Percentiles rank a stretch among this genome's conserved stretches.
Conservation (phyloP, 2,888 invertebrate genomes). For the Steromphala cineraria region DNA sequence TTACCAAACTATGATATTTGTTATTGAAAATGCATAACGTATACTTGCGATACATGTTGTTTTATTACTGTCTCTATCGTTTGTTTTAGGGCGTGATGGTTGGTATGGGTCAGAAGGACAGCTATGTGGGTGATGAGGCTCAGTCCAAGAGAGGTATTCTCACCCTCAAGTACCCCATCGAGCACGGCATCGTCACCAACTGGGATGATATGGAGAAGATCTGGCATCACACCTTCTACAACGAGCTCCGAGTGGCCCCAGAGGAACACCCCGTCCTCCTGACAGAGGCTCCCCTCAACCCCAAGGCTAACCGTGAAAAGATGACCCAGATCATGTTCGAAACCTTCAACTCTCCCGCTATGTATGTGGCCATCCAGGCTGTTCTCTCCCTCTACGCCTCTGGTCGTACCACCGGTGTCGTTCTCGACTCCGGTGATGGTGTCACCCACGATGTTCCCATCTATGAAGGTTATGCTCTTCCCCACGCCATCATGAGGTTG, state of each 20-base stretch:
- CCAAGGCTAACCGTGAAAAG: constrained; percentile 90
- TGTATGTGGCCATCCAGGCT: constrained; percentile 96
- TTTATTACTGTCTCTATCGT: too few species aligned
- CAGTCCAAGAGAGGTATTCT: constrained; percentile 71
- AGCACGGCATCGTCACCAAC: constrained; percentile 72
- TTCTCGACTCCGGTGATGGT: constrained; percentile 95
- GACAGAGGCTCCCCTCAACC: constrained; percentile 91
- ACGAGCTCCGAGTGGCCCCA: constrained; percentile 76
- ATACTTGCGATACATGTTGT: too few species aligned
- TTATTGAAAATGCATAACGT: too few species aligned
- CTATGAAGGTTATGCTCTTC: constrained; percentile 63
- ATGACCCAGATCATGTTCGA: constrained; percentile 81
- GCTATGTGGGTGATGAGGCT: constrained; percentile 70
- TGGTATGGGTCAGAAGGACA: constrained; percentile 69
- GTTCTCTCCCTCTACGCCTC: constrained; percentile 96
- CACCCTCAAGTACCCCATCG: constrained; percentile 71
- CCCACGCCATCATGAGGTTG: constrained; percentile 60
- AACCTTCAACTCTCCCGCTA: constrained; percentile 94
- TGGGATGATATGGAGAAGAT: constrained; percentile 75
- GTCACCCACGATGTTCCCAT: constrained; percentile 94
- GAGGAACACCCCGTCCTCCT: constrained; percentile 91
- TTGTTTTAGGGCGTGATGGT: constrained; percentile 50
- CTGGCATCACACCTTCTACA: constrained; percentile 74
- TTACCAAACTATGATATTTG: not conserved
- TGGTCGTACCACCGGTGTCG: constrained; percentile 97